These are phyloP conservation scores for Eilema depressum DNA, from an alignment of 2,888 invertebrate species.

Conservation along the genomic window DNA sequence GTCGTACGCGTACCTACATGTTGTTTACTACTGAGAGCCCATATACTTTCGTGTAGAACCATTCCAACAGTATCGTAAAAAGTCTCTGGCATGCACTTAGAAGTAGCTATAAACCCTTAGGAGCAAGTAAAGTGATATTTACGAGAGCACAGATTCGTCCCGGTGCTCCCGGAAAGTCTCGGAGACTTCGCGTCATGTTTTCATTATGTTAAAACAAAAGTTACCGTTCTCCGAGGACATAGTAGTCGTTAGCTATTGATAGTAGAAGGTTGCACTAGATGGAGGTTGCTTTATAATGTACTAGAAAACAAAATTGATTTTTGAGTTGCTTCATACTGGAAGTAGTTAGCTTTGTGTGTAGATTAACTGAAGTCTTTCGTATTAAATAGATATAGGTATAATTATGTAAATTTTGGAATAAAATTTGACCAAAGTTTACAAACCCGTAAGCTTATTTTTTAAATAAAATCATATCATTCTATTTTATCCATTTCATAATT, in stretches of 20 bases:
- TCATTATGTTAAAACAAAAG: slow-evolving; percentile 58
- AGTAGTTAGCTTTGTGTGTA: no score
- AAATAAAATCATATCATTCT: no score
- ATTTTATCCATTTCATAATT: no score
- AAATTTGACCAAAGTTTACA: no score
- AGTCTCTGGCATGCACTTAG: slow-evolving; percentile 33
- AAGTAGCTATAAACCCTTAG: slow-evolving; percentile 34
- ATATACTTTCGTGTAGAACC: slow-evolving; percentile 18
- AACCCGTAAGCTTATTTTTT: no score
- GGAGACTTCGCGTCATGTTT: slow-evolving; percentile 39
- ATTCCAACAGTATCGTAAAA: slow-evolving; percentile 42
- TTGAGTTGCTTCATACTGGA: no score
- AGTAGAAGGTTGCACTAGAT: slow-evolving; percentile 27
- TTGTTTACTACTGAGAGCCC: slow-evolving; percentile 7
- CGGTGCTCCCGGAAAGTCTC: slow-evolving; percentile 12
- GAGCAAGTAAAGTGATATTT: slow-evolving; percentile 53
- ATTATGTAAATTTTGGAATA: no score
- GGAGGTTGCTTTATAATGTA: slow-evolving; percentile 23
- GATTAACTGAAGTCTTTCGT: no score
- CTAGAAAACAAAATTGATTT: no score
- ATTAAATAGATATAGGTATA: no score
- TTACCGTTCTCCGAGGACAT: slow-evolving; percentile 46
- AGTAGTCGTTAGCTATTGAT: slow-evolving; percentile 26
- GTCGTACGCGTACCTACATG: neutral
- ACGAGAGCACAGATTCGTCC: slow-evolving; percentile 45